Conservation (phyloP, 2,797 vertebrate genomes). For the Brachymystax lenok region DNA sequence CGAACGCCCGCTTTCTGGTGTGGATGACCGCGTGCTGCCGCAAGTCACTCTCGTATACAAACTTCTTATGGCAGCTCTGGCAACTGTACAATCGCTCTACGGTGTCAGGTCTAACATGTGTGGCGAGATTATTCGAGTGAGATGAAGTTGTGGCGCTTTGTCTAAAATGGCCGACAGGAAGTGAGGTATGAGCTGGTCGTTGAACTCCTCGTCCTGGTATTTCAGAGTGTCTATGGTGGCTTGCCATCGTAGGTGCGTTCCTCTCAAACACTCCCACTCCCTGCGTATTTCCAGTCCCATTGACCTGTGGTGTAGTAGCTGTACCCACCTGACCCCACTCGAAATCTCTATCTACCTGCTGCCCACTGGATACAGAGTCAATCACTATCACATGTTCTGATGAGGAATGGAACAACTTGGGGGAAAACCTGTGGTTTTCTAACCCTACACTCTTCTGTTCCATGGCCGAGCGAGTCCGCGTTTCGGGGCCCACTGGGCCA, state of each 20-base stretch:
- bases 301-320: not conserved
- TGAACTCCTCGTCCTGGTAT: no score
- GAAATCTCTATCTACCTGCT: conserved; percentile 27
- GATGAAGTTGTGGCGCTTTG: not conserved
- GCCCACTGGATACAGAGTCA: conserved; percentile 6
- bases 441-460: conserved; percentile 8
- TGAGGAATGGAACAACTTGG: not conserved
- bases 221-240: no score
- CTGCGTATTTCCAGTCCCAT: not conserved
- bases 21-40: no score
- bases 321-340: conserved; percentile 18
- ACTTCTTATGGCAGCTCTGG: no score
- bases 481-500: not conserved
- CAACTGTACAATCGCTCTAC: conserved; percentile 34
- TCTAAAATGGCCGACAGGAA: not conserved
- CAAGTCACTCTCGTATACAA: no score
- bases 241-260: no score
- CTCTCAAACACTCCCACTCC: not conserved
- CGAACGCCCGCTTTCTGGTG: no score
- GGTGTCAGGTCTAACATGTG: conserved; percentile 29
- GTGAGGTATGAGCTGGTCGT: not conserved
- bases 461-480: not conserved
- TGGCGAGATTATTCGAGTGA: not conserved
- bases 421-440: not conserved
- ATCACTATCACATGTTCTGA: conserved; percentile 8